Percentiles rank a stretch among this genome's conserved stretches.
Evolutionary conservation across 1,140 invertebrate genomes (phyloP).

Genomic region (Odontomachus brunneus): DNA sequence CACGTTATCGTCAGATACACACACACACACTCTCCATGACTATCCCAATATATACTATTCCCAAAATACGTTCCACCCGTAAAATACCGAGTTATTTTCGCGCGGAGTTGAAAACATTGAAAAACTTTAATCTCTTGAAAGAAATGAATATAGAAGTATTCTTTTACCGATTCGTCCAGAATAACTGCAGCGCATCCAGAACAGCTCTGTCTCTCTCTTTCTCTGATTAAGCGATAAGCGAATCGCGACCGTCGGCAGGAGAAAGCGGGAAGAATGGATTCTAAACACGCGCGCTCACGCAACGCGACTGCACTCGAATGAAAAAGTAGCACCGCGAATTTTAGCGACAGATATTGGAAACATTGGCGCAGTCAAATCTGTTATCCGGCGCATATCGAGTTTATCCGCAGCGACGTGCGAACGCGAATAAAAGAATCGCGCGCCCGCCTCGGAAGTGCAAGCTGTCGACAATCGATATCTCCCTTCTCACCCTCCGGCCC

Average conservation of each 20-base stretch:
- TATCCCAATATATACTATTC: too few species aligned
- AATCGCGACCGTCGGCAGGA: not conserved
- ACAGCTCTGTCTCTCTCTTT: too few species aligned
- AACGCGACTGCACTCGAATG: not conserved
- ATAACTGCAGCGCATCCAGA: too few species aligned
- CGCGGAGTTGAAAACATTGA: too few species aligned
- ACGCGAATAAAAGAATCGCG: constrained; percentile 58
- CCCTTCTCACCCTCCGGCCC: not conserved
- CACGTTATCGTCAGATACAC: too few species aligned
- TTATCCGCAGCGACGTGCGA: constrained; percentile 44
- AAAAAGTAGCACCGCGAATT: not conserved
- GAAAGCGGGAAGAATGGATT: not conserved
- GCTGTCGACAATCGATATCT: constrained; percentile 57
- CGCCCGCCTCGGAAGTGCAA: constrained; percentile 48
- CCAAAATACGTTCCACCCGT: too few species aligned
- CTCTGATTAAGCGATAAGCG: not conserved
- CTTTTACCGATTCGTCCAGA: too few species aligned
- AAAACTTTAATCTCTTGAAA: too few species aligned
- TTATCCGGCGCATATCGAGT: constrained; percentile 45
- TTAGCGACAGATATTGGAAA: constrained; percentile 50
- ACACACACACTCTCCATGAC: too few species aligned
- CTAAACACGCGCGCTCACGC: not conserved
- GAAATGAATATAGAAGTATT: too few species aligned
- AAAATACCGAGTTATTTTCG: too few species aligned
- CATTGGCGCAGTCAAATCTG: constrained; percentile 35